Conservation (phyloP, 2,888 invertebrate genomes). For the Euplexia lucipara region DNA sequence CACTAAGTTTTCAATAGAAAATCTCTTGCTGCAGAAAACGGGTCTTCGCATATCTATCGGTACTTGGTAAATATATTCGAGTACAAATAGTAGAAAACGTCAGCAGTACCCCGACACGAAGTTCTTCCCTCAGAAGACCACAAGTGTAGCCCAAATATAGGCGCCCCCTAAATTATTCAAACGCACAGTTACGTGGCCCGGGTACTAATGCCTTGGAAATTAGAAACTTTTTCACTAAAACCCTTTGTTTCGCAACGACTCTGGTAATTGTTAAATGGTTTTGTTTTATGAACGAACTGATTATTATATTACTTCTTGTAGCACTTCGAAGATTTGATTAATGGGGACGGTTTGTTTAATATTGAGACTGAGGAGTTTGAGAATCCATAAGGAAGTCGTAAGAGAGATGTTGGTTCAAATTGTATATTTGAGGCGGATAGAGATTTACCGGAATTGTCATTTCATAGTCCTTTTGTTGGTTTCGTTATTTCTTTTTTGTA, state of each 20-base stretch:
- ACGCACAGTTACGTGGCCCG: slow-evolving; percentile 66
- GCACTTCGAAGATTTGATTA: slow-evolving; percentile 30
- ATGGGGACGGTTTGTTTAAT: slow-evolving; percentile 53
- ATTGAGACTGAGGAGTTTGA: slow-evolving; percentile 27
- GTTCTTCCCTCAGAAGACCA: slow-evolving; percentile 57
- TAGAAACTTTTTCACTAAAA: slow-evolving; percentile 65
- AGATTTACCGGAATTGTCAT: background rate
- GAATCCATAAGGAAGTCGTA: slow-evolving; percentile 14
- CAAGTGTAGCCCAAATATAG: slow-evolving; percentile 59
- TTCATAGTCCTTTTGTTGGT: background rate
- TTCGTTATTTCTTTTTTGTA: too few relatives aligned
- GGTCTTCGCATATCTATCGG: too few relatives aligned
- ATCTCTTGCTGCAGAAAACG: too few relatives aligned
- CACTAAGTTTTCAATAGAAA: too few relatives aligned
- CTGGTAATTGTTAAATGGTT: slow-evolving; percentile 48
- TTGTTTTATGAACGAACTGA: slow-evolving; percentile 49
- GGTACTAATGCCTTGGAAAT: slow-evolving; percentile 58
- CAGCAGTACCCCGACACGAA: slow-evolving; percentile 51
- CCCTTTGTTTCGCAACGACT: slow-evolving; percentile 59
- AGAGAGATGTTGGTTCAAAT: slow-evolving; percentile 8
- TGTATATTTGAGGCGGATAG: slow-evolving; percentile 1
- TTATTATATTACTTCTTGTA: slow-evolving; percentile 50
- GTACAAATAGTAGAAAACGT: slow-evolving; percentile 37
- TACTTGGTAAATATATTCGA: too few relatives aligned
- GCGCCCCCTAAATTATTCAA: slow-evolving; percentile 69